Conservation (phyloP, 2,888 invertebrate genomes). For the Pycnomerus fuliginosus region DNA sequence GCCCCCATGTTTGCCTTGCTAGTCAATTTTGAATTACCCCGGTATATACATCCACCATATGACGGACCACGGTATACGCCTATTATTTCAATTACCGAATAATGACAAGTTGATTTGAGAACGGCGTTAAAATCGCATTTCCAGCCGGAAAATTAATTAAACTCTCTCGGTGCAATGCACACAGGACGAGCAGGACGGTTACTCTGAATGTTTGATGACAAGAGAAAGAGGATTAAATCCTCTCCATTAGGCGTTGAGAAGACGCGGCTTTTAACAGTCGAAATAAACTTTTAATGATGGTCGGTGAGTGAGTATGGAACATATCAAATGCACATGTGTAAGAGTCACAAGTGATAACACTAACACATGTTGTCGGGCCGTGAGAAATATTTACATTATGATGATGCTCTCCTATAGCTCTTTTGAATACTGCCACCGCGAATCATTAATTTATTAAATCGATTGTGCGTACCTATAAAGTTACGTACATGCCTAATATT, state of each 20-base stretch:
- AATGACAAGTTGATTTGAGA: too few species aligned
- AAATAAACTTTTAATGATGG: constrained; percentile 18
- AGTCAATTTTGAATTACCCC: constrained; percentile 1
- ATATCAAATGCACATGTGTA: constrained; percentile 21
- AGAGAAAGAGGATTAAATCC: too few species aligned
- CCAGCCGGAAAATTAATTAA: too few species aligned
- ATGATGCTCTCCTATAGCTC: too few species aligned
- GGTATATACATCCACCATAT: constrained; percentile 6
- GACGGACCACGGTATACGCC: constrained; percentile 10
- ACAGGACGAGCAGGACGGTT: too few species aligned
- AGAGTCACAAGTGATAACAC: constrained; percentile 20
- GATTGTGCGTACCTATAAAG: too few species aligned
- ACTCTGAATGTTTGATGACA: too few species aligned
- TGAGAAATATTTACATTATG: constrained; percentile 24
- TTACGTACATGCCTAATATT: too few species aligned
- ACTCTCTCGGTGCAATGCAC: too few species aligned
- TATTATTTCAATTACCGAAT: constrained; percentile 13
- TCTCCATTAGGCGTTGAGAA: constrained; percentile 6
- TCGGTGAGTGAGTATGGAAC: constrained; percentile 21
- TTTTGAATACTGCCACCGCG: too few species aligned
- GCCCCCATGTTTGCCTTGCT: background rate
- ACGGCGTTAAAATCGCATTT: too few species aligned
- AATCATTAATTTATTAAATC: too few species aligned
- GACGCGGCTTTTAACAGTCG: constrained; percentile 10
- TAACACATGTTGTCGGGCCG: constrained; percentile 18